phyloP scores from a whole-genome alignment of 2,113 vertebrate genomes.

The Holacanthus passer region DNA sequence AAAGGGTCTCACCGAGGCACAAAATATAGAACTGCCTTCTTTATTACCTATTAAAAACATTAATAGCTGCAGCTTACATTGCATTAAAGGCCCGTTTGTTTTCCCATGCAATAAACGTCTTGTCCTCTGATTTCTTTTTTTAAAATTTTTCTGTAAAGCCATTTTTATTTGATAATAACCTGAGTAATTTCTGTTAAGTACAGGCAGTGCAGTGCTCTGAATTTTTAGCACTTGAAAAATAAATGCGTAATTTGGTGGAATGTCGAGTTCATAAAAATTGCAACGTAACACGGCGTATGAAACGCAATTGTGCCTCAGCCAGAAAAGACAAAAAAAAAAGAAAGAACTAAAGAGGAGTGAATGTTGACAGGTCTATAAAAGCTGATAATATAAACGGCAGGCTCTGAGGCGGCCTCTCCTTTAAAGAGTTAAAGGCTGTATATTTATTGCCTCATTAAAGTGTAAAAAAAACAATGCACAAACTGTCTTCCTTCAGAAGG shows the following conservation, averaged over 20 bases:
- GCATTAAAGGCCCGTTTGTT: conserved; percentile 77
- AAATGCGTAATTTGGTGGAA: conserved; percentile 80
- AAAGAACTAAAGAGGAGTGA: conserved; percentile 68
- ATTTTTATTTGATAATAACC: conserved; percentile 78
- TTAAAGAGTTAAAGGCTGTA: conserved; percentile 86
- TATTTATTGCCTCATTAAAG: conserved; percentile 87
- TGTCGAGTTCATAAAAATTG: conserved; percentile 85
- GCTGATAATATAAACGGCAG: conserved; percentile 89
- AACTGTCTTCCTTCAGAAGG: conserved; percentile 71
- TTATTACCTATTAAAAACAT: conserved; percentile 80
- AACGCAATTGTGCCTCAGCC: conserved; percentile 79
- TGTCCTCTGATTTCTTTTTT: conserved; percentile 61
- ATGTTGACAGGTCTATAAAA: conserved; percentile 94
- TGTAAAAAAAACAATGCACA: conserved; percentile 63
- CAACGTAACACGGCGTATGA: conserved; percentile 77
- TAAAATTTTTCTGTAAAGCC: conserved; percentile 70
- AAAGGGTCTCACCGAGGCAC: conserved; percentile 58
- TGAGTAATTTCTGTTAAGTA: conserved; percentile 56
- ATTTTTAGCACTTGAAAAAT: conserved; percentile 53
- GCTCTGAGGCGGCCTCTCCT: conserved; percentile 84
- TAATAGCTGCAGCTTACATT: conserved; percentile 66
- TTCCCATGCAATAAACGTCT: conserved; percentile 70
- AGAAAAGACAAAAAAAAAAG: conserved; percentile 70
- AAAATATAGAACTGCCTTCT: conserved; percentile 65
- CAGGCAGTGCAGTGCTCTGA: conserved; percentile 43